phyloP scores from a whole-genome alignment of 2,113 vertebrate species.

The Propithecus coquereli region DNA sequence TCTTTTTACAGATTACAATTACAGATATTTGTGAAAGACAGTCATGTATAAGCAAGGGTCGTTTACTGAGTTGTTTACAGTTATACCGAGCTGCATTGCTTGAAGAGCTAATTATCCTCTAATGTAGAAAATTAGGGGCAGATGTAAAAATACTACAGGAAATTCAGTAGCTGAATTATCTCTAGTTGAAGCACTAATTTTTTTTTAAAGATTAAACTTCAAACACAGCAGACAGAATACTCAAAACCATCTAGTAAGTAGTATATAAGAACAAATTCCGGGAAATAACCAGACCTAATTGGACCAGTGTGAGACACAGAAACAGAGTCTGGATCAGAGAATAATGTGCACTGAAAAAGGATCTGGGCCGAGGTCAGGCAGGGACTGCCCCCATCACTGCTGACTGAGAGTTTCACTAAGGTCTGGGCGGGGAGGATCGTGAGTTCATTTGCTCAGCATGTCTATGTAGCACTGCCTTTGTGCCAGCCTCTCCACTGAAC shows the following conservation, averaged over 20 bases:
- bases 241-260: background rate
- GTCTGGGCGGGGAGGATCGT: background rate
- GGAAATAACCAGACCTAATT: background rate
- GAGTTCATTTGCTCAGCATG: background rate
- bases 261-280: background rate
- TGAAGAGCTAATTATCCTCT: background rate
- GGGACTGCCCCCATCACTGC: background rate
- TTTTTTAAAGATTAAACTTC: background rate
- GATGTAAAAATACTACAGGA: background rate
- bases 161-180: background rate
- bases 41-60: background rate
- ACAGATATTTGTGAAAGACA: background rate
- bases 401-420: background rate
- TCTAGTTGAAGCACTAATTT: background rate
- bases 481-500: background rate
- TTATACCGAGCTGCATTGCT: background rate
- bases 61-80: background rate
- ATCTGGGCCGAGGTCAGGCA: too few relatives aligned
- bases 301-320: background rate
- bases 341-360: background rate
- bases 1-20: background rate
- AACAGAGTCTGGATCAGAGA: background rate
- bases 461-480: too few relatives aligned
- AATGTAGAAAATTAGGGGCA: background rate
- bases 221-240: background rate